phyloP scores from a whole-genome alignment of 2,888 invertebrate species.

The Acrobasis suavella region DNA sequence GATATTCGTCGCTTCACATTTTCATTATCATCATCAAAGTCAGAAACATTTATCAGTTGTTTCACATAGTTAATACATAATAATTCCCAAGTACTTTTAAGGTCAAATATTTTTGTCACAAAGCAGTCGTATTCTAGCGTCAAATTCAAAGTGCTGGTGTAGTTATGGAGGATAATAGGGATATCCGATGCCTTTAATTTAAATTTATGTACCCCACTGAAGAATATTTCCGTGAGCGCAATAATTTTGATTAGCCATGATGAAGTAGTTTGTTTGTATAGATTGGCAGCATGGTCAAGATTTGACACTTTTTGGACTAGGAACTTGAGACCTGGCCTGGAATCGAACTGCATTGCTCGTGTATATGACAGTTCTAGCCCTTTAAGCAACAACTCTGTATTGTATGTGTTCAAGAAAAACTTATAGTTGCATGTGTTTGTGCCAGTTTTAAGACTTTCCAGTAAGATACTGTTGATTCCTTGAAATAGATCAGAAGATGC shows the following conservation, averaged over 20 bases:
- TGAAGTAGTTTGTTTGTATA: conserved; percentile 96
- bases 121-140: conserved; percentile 82
- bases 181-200: conserved; percentile 84
- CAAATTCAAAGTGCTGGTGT: conserved; percentile 79
- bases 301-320: conserved; percentile 96
- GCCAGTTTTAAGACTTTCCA: conserved; percentile 75
- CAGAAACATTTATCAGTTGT: conserved; percentile 64
- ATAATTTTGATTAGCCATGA: conserved; percentile 95
- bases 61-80: conserved; percentile 82
- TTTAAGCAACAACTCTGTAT: conserved; percentile 87
- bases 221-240: conserved; percentile 91
- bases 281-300: conserved; percentile 91
- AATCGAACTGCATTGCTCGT: conserved; percentile 93
- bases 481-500: conserved; percentile 85
- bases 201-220: conserved; percentile 86
- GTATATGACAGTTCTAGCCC: conserved; percentile 92
- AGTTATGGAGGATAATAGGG: conserved; percentile 83
- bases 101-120: conserved; percentile 82
- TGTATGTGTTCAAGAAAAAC: conserved; percentile 80
- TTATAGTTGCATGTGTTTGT: conserved; percentile 70
- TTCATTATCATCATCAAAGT: conserved; percentile 69
- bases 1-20: conserved; percentile 60
- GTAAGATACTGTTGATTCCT: conserved; percentile 83
- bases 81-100: conserved; percentile 84
- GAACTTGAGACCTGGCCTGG: conserved; percentile 95